Conservation (phyloP, 2,888 invertebrate genomes). For the Antheraea yamamai region DNA sequence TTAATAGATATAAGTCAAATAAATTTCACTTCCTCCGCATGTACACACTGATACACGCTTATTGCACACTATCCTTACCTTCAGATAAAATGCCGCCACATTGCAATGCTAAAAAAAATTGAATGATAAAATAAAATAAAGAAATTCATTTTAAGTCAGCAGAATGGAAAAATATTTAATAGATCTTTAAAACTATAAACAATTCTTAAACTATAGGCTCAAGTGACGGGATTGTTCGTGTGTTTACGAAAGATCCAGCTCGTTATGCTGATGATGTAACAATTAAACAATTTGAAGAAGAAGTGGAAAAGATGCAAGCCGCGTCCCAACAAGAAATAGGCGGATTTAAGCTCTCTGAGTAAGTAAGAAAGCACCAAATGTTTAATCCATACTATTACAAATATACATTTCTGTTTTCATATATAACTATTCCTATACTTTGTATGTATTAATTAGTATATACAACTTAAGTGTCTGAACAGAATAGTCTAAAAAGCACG, state of each 20-base stretch:
- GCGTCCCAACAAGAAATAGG: constrained; percentile 88
- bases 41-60: too few relatives aligned
- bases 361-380: constrained; percentile 48
- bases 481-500: too few relatives aligned
- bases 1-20: too few relatives aligned
- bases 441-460: too few relatives aligned
- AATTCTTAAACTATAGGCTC: constrained; percentile 52
- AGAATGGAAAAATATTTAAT: not conserved
- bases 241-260: constrained; percentile 89
- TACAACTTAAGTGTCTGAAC: too few relatives aligned
- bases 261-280: constrained; percentile 86
- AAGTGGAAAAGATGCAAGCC: constrained; percentile 84
- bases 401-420: not conserved
- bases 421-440: too few relatives aligned
- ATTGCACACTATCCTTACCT: too few relatives aligned
- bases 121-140: too few relatives aligned
- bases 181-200: not conserved
- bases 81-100: too few relatives aligned
- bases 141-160: not conserved
- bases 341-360: constrained; percentile 93
- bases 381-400: not conserved
- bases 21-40: too few relatives aligned
- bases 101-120: too few relatives aligned
- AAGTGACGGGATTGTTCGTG: constrained; percentile 93
- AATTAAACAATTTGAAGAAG: constrained; percentile 86